Base-by-base conservation (phyloP, 2,888 invertebrate genomes). In the Nephrotoma guestfalica region DNA sequence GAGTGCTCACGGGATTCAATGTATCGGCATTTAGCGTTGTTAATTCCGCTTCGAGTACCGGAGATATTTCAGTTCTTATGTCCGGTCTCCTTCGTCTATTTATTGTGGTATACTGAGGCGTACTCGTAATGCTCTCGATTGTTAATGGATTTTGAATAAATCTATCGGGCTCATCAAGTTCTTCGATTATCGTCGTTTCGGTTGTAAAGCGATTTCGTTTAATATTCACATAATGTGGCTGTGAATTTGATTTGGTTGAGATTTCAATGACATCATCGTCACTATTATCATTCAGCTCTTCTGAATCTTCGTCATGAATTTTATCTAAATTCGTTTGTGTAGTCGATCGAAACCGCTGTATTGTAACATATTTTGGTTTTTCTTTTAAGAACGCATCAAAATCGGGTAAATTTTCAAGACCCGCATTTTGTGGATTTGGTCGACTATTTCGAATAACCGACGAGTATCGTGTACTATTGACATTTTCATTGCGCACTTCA, bases 161-260 rank as follows among this genome's bases (percentile, higher is more conserved):
- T 40, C 40, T 85, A 7, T 87, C 86, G 41, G 85, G 43, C 11
- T 86, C 85, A 87, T 88, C 87, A 30, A 30, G 30, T 6, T 87
- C 87, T n/a, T 87, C 87, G 11, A 86, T 85, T 11, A 57, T 42
- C 6, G 86, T 83, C 7, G 88, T 86, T 57, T 87, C 89, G 15
- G 89, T 92, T 0, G 93, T 92, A 13, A 94, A 94, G 88, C 93
- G 93, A 0, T 94, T 93, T 87, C 96, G 92, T 85, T 95, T 92
- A 42, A 96, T 95, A 86, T 95, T 96, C 0, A 95, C 95, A 89
- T 96, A 96, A 88, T 96, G 94, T 0, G 93, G 92, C 15, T 92
- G 91, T 7, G 92, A 93, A 30, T 90, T 1, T 1, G 84, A n/a
- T 84, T 41, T 13, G 90, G 9, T 91, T 11, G 42, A 5, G 0